Conservation (phyloP, 35 echinoderm and acorn worm species). For the Diadema setosum region DNA sequence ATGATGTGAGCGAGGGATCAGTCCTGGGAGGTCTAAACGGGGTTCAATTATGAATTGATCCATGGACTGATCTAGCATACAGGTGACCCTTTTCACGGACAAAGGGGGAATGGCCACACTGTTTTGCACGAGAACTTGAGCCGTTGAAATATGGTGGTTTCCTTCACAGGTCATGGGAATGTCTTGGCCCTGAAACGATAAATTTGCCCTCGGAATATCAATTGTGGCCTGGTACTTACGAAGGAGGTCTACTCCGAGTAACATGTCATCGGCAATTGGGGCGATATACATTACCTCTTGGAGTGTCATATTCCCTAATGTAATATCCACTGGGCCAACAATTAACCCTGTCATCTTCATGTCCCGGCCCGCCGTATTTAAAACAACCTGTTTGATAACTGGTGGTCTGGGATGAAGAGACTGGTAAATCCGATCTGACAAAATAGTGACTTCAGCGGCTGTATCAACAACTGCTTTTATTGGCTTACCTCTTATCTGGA, state of each 20-base stretch:
- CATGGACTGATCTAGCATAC: background rate
- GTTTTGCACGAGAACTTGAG: background rate
- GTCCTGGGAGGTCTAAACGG: background rate
- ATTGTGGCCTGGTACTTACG: background rate
- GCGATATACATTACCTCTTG: too few relatives aligned
- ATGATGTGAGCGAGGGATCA: background rate
- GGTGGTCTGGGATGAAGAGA: too few relatives aligned
- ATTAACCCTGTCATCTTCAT: too few relatives aligned
- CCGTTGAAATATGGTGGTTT: background rate
- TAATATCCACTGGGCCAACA: too few relatives aligned
- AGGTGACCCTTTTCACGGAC: background rate
- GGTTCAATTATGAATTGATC: constrained; percentile 39
- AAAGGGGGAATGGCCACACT: constrained; percentile 1
- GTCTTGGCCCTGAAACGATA: background rate
- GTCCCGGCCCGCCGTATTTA: too few relatives aligned
- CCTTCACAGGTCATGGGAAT: background rate
- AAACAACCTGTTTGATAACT: too few relatives aligned
- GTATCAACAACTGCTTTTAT: too few relatives aligned
- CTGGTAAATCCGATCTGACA: too few relatives aligned
- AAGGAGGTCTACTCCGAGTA: constrained; percentile 19
- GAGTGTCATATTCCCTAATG: too few relatives aligned
- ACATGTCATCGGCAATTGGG: constrained; percentile 24
- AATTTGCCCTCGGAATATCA: background rate
- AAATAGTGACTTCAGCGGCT: too few relatives aligned
- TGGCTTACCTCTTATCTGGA: too few relatives aligned